Evolutionary conservation across 2,888 invertebrate species (phyloP), one percentile per base, ranked within the genome.

Genomic region (Gastrophysa polygoni): DNA sequence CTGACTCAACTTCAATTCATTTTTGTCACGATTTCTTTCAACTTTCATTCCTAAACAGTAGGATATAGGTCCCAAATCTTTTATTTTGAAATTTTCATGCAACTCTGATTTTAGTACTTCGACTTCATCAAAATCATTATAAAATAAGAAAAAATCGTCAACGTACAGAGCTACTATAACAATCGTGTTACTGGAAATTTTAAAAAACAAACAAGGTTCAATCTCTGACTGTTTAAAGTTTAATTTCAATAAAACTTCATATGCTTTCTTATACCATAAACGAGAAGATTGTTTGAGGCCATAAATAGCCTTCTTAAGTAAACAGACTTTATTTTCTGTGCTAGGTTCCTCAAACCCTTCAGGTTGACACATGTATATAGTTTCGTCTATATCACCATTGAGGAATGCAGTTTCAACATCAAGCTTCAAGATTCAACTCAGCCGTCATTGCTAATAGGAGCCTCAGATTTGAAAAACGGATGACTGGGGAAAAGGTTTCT

Each of bases 321-420:
- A 24, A 24, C 24, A 24, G 7, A 24, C 24, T 7, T 24, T 24
- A 5, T 7, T 7, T 24, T 24, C 24, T 7, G 24, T 5, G 7
- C 24, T 7, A 24, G 24, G 24, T 24, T 24, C 24, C 24, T 24
- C 24, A 24, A 24, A 24, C 3, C 24, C 24, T 24, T 24, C 24
- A 24, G 24, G 24, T 24, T 24, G 24, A 24, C 24, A 24, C 24
- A 24, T 24, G 7, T 24, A 71, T 57, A 71, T 65, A 10, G 63
- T 59, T 55, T 72, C 68, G 14, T 69, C 63, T 1, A 72, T 51
- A 32, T 62, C 24, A 46, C 71, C 70, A 69, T 74, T 47, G 18
- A 47, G 18, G 16, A 47, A 47, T 8, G 47, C 47, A 47, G 47
- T 47, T 20, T 47, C 68, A 7, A 72, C 70, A 64, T 72, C 71